Conservation (phyloP, 1,140 invertebrate genomes). For the Stegodyphus mimosarum region DNA sequence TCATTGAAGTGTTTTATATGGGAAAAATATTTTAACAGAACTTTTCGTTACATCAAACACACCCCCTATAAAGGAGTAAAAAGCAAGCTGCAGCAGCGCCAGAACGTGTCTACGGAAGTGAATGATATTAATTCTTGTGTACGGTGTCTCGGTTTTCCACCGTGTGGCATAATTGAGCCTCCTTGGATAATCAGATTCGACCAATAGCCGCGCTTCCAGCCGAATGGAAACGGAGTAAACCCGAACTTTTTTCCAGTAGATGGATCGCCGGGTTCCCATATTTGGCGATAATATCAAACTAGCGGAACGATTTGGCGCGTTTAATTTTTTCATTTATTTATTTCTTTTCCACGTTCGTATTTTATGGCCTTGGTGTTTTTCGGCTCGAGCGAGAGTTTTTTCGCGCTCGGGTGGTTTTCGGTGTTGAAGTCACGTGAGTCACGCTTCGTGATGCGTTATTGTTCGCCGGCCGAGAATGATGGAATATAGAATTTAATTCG, state of each 20-base stretch:
- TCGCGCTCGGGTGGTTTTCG: slow-evolving; percentile 9
- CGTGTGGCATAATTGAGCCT: slow-evolving; percentile 55
- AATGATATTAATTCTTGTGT: slow-evolving; percentile 55
- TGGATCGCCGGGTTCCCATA: slow-evolving; percentile 10
- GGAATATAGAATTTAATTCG: no score
- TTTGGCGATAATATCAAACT: not conserved
- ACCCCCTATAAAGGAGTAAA: not conserved
- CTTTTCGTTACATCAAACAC: not conserved
- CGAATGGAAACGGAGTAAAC: slow-evolving; percentile 56
- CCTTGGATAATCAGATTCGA: slow-evolving; percentile 57
- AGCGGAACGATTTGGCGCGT: no score
- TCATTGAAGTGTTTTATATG: not conserved
- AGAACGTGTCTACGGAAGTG: not conserved
- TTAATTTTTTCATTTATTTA: not conserved
- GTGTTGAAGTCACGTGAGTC: slow-evolving; percentile 9
- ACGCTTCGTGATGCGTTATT: slow-evolving; percentile 21
- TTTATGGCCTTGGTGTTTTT: slow-evolving; percentile 27
- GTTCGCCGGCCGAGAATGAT: not conserved
- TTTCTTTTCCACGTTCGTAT: not conserved
- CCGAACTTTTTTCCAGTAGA: slow-evolving; percentile 60
- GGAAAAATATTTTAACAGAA: not conserved
- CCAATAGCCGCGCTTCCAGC: slow-evolving; percentile 56
- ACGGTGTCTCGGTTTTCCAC: slow-evolving; percentile 31
- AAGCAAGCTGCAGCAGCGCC: not conserved
- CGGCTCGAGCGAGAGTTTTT: slow-evolving; percentile 23